These are phyloP conservation scores for Gila orcuttii DNA, from an alignment of 2,113 vertebrate genomes.

Conservation along the genomic window DNA sequence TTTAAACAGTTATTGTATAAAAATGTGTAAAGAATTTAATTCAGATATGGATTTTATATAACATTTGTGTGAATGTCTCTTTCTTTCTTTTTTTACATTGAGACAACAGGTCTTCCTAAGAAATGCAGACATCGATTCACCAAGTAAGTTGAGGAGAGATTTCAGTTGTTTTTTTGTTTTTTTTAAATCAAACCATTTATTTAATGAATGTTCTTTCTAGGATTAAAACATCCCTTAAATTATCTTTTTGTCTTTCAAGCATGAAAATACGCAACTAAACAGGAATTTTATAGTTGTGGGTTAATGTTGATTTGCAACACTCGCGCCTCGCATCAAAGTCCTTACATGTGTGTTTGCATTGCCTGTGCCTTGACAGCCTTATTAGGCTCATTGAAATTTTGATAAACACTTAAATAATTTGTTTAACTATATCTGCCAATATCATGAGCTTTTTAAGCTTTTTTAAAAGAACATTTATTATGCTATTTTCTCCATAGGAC, in stretches of 20 bases:
- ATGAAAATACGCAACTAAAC: neutral
- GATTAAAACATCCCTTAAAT: neutral
- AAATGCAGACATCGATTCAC: slow-evolving; percentile 74
- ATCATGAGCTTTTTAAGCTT: neutral
- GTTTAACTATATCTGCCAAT: neutral
- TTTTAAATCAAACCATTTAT: neutral
- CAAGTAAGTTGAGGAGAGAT: slow-evolving; percentile 66
- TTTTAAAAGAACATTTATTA: neutral
- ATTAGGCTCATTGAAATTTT: neutral
- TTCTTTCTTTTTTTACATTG: neutral
- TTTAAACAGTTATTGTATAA: neutral
- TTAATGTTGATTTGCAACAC: neutral
- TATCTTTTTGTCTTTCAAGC: neutral
- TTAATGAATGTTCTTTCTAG: neutral
- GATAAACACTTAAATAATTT: neutral
- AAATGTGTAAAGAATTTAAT: neutral
- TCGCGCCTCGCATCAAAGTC: neutral
- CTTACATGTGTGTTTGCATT: neutral
- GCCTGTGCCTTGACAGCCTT: neutral
- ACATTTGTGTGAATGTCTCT: neutral
- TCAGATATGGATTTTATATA: neutral
- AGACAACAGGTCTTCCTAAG: slow-evolving; percentile 71
- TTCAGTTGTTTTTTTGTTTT: neutral
- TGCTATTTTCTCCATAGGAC: slow-evolving; percentile 8
- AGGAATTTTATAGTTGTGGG: neutral